Conservation (phyloP, 2,888 invertebrate genomes). For the Leucania comma region DNA sequence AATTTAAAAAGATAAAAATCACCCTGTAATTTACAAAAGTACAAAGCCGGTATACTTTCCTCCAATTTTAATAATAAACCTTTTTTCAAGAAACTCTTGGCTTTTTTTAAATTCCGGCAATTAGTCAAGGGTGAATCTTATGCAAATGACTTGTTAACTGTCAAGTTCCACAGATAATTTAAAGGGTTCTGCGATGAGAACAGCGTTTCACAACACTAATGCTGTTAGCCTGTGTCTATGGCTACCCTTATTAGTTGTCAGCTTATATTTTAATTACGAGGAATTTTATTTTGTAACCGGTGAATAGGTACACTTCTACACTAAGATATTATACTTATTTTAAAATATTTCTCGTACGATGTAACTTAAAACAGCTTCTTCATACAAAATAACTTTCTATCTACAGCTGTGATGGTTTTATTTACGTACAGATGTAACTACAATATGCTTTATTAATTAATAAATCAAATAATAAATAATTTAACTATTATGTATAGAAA, state of each 20-base stretch:
- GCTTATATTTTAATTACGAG: slow-evolving; percentile 24
- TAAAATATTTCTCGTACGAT: background rate
- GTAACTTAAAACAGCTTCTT: background rate
- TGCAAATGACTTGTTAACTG: slow-evolving; percentile 82
- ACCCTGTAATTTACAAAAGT: slow-evolving; percentile 1
- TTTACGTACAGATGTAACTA: too few species aligned
- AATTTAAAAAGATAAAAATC: background rate
- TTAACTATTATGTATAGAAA: too few species aligned
- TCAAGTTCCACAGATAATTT: slow-evolving; percentile 75
- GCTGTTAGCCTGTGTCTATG: slow-evolving; percentile 20
- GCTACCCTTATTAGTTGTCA: slow-evolving; percentile 26
- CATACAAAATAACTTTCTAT: background rate
- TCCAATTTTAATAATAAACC: slow-evolving; percentile 25
- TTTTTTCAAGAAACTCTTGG: slow-evolving; percentile 37
- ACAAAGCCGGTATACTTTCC: background rate
- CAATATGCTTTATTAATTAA: too few species aligned
- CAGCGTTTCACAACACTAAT: slow-evolving; percentile 31
- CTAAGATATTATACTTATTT: background rate
- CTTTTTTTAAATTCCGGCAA: slow-evolving; percentile 72
- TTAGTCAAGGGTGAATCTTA: slow-evolving; percentile 80
- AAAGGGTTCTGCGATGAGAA: slow-evolving; percentile 61
- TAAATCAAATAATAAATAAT: too few species aligned
- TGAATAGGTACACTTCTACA: background rate
- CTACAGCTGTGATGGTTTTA: background rate
- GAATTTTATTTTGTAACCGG: background rate